Conservation (phyloP, 2,113 vertebrate genomes). For the Hipposideros armiger region DNA sequence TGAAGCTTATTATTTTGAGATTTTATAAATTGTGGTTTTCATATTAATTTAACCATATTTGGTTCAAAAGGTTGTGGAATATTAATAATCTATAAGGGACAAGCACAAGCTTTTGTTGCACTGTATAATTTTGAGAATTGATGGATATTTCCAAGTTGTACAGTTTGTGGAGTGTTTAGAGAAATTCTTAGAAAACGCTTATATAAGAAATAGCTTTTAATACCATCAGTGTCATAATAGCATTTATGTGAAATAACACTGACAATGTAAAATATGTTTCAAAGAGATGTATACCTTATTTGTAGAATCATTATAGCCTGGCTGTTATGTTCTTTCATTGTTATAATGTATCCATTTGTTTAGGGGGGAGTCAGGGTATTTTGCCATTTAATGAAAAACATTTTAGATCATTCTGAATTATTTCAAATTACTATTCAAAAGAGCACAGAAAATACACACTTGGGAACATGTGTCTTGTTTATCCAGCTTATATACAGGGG, state of each 20-base stretch:
- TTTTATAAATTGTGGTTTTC: not conserved
- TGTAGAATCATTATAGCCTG: not conserved
- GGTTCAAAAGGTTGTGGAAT: not conserved
- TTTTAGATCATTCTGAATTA: constrained; percentile 9
- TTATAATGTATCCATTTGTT: constrained; percentile 26
- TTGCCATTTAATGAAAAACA: constrained; percentile 37
- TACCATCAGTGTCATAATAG: not conserved
- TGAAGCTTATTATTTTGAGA: not conserved
- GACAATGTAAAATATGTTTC: constrained; percentile 22
- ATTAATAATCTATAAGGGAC: not conserved
- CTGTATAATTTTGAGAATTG: constrained; percentile 18
- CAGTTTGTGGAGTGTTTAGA: not conserved
- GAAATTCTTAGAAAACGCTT: constrained; percentile 14
- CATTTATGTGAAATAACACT: constrained; percentile 7
- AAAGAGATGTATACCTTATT: not conserved
- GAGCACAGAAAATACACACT: not conserved
- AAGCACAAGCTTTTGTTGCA: not conserved
- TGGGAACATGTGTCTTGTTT: constrained; percentile 8
- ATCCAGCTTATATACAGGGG: not conserved
- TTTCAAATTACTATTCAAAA: constrained; percentile 43
- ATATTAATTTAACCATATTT: constrained; percentile 6
- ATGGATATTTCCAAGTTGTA: constrained; percentile 11
- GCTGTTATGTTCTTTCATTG: constrained; percentile 11
- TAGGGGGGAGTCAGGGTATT: not conserved
- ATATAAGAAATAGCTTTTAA: not conserved